phyloP scores from a whole-genome alignment of 1,140 invertebrate species.

The Riptortus pedestris region DNA sequence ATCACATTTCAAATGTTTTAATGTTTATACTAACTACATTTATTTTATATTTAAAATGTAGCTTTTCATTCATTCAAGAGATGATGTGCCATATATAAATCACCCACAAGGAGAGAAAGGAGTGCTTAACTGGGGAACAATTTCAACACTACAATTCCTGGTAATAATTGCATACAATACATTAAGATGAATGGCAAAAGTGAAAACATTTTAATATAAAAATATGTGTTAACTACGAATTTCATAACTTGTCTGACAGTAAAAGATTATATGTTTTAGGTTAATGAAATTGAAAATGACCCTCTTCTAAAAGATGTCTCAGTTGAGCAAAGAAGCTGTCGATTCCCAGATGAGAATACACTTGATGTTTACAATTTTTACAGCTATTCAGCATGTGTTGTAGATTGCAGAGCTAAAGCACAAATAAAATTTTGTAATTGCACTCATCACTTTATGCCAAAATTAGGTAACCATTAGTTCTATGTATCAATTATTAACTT shows the following conservation, averaged over 20 bases:
- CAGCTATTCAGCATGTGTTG: slow-evolving; percentile 55
- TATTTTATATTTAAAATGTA: slow-evolving; percentile 40
- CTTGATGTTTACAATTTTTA: slow-evolving; percentile 50
- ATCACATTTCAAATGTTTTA: too few relatives aligned
- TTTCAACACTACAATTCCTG: slow-evolving; percentile 28
- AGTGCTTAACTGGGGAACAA: slow-evolving; percentile 31
- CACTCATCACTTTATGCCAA: slow-evolving; percentile 52
- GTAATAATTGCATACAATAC: too few relatives aligned
- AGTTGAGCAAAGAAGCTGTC: slow-evolving; percentile 46
- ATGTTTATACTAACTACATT: too few relatives aligned
- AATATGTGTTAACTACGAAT: too few relatives aligned
- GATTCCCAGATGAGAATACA: slow-evolving; percentile 51
- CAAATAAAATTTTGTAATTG: slow-evolving; percentile 52
- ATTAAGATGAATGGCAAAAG: too few relatives aligned
- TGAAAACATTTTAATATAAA: too few relatives aligned
- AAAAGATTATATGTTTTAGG: slow-evolving; percentile 27
- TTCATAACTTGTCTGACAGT: too few relatives aligned
- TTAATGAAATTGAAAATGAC: slow-evolving; percentile 50
- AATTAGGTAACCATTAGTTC: slow-evolving; percentile 42
- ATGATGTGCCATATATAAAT: slow-evolving; percentile 56
- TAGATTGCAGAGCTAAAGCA: slow-evolving; percentile 52
- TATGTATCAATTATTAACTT: slow-evolving; percentile 25
- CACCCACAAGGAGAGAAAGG: slow-evolving; percentile 33
- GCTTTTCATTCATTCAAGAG: slow-evolving; percentile 50
- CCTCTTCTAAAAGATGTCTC: slow-evolving; percentile 43